Evolutionary conservation across 2,113 vertebrate species (phyloP), one percentile per base, ranked within the genome.

Genomic region (Brachirus orientalis): DNA sequence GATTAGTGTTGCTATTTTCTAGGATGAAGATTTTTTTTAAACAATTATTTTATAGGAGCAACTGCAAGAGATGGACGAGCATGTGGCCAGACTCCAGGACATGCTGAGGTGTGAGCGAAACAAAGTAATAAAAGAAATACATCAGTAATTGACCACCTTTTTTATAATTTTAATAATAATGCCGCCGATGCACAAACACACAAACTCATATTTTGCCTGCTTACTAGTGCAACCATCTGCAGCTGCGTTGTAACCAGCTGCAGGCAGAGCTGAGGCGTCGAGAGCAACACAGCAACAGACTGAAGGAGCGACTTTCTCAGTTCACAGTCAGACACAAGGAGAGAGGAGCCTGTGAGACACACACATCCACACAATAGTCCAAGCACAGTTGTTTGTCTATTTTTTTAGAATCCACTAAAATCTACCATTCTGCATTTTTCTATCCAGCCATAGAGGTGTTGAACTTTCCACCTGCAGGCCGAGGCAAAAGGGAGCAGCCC

Each of bases 391-490:
- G 0, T 43, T 41, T 43, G 13, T 7, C 43, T 43, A 3, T 7
- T 22, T n/a, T 38, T 35, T 3, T 46, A 52, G 20, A 28, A 6
- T 59, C 37, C 3, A 13, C 18, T 20, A 19, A 20, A 28, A 28
- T 3, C n/a, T n/a, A 20, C 8, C 1, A 4, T 0, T 0, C 22
- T 59, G 1, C 8, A 12, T 44, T 67, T 48, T 52, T 62, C 20
- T 51, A 1, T 40, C 14, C 47, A 91, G 91, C 85, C 20, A 91
- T 93, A n/a, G 92, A 93, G 35, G 67, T 93, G 20, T 54, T 94
- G 50, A 93, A 93, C 46, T 19, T 53, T 11, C 58, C 80, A 3
- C 76, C 83, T 11, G 83, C 81, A 48, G 48, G 33, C 6, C 10
- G 70, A 8, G 70, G 81, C 59, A 88, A 66, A 69, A 69, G 70